Evolutionary conservation across 2,113 vertebrate genomes (phyloP).

Genomic region (Eublepharis macularius): DNA sequence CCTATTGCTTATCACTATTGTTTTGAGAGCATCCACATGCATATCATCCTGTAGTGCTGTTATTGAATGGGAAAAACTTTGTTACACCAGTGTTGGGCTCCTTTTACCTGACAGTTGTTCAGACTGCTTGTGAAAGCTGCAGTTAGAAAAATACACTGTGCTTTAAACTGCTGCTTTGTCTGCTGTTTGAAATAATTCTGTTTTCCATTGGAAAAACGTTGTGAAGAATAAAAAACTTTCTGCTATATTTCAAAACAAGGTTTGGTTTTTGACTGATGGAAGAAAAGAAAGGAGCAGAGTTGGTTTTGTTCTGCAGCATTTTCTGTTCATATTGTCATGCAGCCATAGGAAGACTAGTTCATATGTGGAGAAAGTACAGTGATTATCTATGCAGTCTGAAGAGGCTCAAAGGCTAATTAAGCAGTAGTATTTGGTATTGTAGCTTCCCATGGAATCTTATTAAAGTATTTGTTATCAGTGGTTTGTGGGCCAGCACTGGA

Average conservation of each 20-base stretch:
- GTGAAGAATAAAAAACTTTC: slow-evolving; percentile 54
- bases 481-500: neutral
- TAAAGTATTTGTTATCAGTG: neutral
- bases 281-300: neutral
- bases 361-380: neutral
- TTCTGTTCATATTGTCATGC: neutral
- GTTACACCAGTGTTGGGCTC: neutral
- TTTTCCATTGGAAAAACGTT: slow-evolving; percentile 56
- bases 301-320: fast-evolving
- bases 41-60: neutral
- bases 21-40: neutral
- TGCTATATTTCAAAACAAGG: slow-evolving; percentile 31
- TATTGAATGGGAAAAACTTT: slow-evolving; percentile 6
- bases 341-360: neutral
- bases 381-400: neutral
- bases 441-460: neutral
- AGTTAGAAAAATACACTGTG: neutral
- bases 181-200: slow-evolving; percentile 31
- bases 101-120: neutral
- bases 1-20: neutral
- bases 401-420: neutral
- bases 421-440: too few species aligned
- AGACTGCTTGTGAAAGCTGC: slow-evolving; percentile 12
- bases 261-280: neutral
- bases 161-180: slow-evolving; percentile 30